Evolutionary conservation across 1,140 invertebrate species (phyloP).

Genomic region (Chionoecetes opilio): DNA sequence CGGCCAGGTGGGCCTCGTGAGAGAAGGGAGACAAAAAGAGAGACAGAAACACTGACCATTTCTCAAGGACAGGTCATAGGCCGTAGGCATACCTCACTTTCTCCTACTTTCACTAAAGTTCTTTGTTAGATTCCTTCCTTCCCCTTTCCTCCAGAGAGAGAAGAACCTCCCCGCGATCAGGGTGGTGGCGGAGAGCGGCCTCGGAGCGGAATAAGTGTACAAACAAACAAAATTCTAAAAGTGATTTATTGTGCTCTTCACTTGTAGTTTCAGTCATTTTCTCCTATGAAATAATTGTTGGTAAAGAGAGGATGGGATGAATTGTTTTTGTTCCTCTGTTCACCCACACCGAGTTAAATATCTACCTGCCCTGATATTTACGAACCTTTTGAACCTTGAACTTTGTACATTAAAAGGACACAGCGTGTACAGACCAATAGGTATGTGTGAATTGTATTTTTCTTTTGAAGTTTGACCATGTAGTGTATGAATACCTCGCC

Average conservation of each 20-base stretch:
- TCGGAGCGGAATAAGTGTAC: background rate
- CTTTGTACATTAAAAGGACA: background rate
- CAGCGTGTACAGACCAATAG: too few relatives aligned
- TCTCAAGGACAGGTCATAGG: constrained; percentile 5
- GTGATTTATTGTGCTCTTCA: background rate
- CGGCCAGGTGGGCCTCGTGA: too few relatives aligned
- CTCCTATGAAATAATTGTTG: background rate
- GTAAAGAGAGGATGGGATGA: too few relatives aligned
- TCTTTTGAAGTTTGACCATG: background rate
- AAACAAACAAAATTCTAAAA: background rate
- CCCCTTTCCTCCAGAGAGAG: too few relatives aligned
- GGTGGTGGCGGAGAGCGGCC: too few relatives aligned
- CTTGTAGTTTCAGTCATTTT: too few relatives aligned
- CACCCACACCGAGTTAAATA: too few relatives aligned
- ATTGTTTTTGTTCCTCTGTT: too few relatives aligned
- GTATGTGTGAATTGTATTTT: background rate
- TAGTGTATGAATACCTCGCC: too few relatives aligned
- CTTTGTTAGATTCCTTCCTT: background rate
- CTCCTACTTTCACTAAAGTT: background rate
- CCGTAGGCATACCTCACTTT: background rate
- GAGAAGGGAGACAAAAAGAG: background rate
- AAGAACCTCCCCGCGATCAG: too few relatives aligned
- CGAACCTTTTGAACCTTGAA: background rate
- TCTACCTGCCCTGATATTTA: too few relatives aligned
- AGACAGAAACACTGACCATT: background rate